Percentiles rank a stretch among this genome's conserved stretches.
Conservation (phyloP, 1,140 invertebrate species). For the Drosophila tropicalis region DNA sequence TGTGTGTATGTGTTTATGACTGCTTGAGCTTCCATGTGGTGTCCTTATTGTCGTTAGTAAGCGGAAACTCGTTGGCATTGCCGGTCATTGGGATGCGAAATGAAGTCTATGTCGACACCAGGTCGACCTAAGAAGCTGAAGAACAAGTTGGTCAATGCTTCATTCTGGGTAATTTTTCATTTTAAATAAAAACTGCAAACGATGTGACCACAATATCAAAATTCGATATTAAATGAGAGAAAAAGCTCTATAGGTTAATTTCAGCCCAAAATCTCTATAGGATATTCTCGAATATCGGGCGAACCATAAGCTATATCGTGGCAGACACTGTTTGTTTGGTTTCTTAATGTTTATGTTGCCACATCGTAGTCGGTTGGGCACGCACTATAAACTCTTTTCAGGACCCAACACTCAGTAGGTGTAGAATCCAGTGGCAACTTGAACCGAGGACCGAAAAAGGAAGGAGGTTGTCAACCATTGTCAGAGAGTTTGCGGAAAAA, state of each 20-base stretch:
- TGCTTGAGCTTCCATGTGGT: slow-evolving; percentile 61
- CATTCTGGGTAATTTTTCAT: slow-evolving; percentile 38
- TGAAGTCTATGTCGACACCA: slow-evolving; percentile 22
- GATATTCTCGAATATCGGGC: background rate
- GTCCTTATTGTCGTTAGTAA: slow-evolving; percentile 49
- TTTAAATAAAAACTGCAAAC: slow-evolving; percentile 57
- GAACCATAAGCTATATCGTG: slow-evolving; percentile 3
- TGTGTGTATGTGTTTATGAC: slow-evolving; percentile 64
- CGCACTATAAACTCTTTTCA: slow-evolving; percentile 52
- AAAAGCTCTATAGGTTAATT: background rate
- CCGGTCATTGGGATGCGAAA: slow-evolving; percentile 23
- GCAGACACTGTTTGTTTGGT: slow-evolving; percentile 39
- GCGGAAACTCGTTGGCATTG: slow-evolving; percentile 53
- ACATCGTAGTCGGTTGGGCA: slow-evolving; percentile 57
- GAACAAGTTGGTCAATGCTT: background rate
- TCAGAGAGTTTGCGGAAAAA: slow-evolving; percentile 38
- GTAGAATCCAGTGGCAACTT: slow-evolving; percentile 56
- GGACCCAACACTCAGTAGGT: slow-evolving; percentile 23
- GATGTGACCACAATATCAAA: slow-evolving; percentile 17
- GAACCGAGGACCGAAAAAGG: slow-evolving; percentile 18
- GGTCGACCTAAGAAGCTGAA: background rate
- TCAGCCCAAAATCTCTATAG: background rate
- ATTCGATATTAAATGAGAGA: no score
- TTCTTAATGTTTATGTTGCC: slow-evolving; percentile 73
- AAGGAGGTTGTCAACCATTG: slow-evolving; percentile 45